Percentiles rank a stretch among this genome's conserved stretches.
Conservation (phyloP, 2,888 invertebrate genomes). For the Frankliniella intonsa region DNA sequence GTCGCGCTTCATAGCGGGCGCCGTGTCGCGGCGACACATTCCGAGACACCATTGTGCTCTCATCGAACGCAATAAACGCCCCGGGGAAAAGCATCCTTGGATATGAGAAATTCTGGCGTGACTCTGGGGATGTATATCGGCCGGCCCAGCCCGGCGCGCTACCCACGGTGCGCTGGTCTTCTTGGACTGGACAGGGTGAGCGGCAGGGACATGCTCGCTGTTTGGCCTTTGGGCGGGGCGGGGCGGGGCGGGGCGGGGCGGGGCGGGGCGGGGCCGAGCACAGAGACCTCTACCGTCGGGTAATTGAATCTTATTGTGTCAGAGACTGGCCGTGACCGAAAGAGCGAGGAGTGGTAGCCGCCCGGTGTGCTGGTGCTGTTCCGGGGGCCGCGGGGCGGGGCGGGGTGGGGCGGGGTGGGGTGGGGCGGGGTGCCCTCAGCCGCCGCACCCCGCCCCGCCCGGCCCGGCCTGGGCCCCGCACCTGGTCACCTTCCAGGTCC, state of each 20-base stretch:
- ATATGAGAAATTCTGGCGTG: too few relatives aligned
- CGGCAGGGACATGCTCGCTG: not conserved
- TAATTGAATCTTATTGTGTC: slow-evolving; percentile 27
- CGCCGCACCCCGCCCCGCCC: too few relatives aligned
- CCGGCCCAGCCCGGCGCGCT: too few relatives aligned
- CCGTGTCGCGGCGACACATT: not conserved
- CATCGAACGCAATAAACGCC: slow-evolving; percentile 3
- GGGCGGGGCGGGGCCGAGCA: not conserved
- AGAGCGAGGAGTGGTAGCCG: slow-evolving; percentile 1
- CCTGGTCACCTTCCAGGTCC: not conserved
- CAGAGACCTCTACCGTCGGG: not conserved
- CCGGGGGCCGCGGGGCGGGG: not conserved
- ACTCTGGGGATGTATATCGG: too few relatives aligned
- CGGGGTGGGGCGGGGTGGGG: not conserved
- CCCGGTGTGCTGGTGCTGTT: not conserved
- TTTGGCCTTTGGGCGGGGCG: not conserved
- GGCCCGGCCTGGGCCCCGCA: too few relatives aligned
- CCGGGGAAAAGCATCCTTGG: too few relatives aligned
- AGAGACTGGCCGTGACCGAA: slow-evolving; percentile 20
- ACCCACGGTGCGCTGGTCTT: too few relatives aligned
- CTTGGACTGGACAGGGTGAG: not conserved
- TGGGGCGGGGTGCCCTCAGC: too few relatives aligned
- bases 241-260: not conserved
- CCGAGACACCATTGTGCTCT: not conserved
- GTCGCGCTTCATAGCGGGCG: too few relatives aligned